Evolutionary conservation across 2,797 vertebrate genomes (phyloP).

Genomic region (Bucorvus abyssinicus): DNA sequence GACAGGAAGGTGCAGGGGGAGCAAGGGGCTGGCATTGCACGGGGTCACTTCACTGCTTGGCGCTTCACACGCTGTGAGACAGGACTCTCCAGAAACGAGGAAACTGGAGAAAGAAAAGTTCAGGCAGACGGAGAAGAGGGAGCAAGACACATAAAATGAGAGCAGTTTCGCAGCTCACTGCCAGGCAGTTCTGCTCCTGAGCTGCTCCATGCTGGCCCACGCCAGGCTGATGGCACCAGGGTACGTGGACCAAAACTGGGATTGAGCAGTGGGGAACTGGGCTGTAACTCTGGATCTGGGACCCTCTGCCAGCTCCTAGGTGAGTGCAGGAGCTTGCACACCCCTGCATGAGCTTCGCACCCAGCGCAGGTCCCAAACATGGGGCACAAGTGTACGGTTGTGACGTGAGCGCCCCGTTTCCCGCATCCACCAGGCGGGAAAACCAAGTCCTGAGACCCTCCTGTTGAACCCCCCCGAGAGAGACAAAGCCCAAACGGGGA

Average conservation of each 20-base stretch:
- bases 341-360: rapidly evolving
- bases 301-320: background rate
- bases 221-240: background rate
- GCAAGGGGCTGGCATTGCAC: background rate
- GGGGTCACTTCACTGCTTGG: background rate
- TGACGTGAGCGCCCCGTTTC: rapidly evolving
- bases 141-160: background rate
- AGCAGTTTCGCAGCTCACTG: background rate
- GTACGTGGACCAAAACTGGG: background rate
- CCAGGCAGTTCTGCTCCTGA: background rate
- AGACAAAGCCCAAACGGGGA: background rate
- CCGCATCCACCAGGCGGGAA: background rate
- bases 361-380: background rate
- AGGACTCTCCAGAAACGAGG: background rate
- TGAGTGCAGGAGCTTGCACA: rapidly evolving
- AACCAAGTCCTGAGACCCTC: background rate
- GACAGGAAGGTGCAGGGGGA: background rate
- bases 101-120: background rate
- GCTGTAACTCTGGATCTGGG: background rate
- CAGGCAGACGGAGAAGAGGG: background rate
- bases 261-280: background rate
- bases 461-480: background rate
- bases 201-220: background rate
- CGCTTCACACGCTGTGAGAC: rapidly evolving
- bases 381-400: rapidly evolving